Percentiles rank a stretch among this genome's conserved stretches.
Evolutionary conservation across 2,888 invertebrate species (phyloP).

Genomic region (Luperina testacea): DNA sequence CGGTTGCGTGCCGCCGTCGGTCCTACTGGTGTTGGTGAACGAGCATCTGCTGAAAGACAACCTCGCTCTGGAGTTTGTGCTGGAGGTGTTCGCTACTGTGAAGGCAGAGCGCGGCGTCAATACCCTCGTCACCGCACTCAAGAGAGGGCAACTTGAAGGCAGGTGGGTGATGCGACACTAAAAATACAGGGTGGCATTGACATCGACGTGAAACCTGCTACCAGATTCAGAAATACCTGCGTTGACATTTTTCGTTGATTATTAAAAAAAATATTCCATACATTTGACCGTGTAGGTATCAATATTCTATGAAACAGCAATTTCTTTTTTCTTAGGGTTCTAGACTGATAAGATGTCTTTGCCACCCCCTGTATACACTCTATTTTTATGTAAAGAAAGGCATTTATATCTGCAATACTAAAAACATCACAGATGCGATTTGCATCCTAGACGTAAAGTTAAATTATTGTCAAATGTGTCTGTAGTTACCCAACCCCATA

Average conservation of each 20-base stretch:
- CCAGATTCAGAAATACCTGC: too few species aligned
- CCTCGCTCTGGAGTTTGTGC: constrained; percentile 97
- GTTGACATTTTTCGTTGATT: too few species aligned
- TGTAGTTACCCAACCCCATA: neutral
- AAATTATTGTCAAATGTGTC: neutral
- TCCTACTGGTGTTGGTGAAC: constrained; percentile 96
- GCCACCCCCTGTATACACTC: too few species aligned
- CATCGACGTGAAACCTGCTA: too few species aligned
- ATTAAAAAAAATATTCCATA: neutral
- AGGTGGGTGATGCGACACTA: constrained; percentile 78
- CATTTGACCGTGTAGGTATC: neutral
- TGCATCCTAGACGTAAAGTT: neutral
- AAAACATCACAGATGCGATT: neutral
- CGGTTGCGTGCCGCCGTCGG: constrained; percentile 96
- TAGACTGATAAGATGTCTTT: too few species aligned
- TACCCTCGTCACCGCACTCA: constrained; percentile 95
- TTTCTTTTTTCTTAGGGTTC: neutral
- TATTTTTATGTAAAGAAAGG: too few species aligned
- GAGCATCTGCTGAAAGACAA: constrained; percentile 98
- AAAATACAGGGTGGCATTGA: neutral
- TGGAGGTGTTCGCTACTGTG: constrained; percentile 97
- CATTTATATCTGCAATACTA: neutral
- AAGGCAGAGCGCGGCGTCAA: constrained; percentile 96
- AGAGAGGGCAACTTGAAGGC: constrained; percentile 95
- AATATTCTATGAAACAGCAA: neutral